These are phyloP conservation scores for Acrobasis consociella DNA, from an alignment of 2,888 invertebrate species.

Conservation along the genomic window DNA sequence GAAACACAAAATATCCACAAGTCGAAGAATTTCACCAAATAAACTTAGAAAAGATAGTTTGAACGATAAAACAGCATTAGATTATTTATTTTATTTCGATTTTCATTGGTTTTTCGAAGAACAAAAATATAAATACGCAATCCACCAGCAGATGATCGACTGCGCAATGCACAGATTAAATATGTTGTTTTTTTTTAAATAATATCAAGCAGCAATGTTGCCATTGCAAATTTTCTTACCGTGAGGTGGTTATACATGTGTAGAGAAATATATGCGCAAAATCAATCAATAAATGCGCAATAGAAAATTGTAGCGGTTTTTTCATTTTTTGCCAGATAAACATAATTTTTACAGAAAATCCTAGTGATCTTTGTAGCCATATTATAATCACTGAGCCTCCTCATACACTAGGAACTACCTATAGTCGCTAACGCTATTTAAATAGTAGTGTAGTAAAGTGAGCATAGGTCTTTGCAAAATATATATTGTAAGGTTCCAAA, in stretches of 20 bases:
- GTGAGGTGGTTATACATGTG: neutral
- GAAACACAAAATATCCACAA: neutral
- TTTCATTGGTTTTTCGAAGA: slow-evolving; percentile 32
- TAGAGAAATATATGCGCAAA: too few species aligned
- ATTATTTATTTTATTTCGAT: slow-evolving; percentile 3
- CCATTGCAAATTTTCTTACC: neutral
- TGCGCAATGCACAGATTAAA: slow-evolving; percentile 23
- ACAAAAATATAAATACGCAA: slow-evolving; percentile 47
- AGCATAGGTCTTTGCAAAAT: too few species aligned
- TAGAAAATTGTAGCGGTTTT: too few species aligned
- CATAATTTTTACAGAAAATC: too few species aligned
- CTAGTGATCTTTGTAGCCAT: too few species aligned
- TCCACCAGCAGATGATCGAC: slow-evolving; percentile 38
- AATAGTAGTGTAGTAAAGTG: too few species aligned
- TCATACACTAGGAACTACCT: too few species aligned
- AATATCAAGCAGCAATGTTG: neutral
- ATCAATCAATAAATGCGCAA: too few species aligned
- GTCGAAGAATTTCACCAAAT: neutral
- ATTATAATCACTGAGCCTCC: too few species aligned
- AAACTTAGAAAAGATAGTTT: neutral
- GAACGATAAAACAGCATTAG: neutral
- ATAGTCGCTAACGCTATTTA: too few species aligned
- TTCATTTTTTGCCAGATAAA: too few species aligned
- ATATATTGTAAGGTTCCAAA: too few species aligned
- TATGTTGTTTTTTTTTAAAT: neutral